Evolutionary conservation across 2,113 vertebrate genomes (phyloP), one percentile per base, ranked within the genome.

Genomic region (Leiothrix lutea): DNA sequence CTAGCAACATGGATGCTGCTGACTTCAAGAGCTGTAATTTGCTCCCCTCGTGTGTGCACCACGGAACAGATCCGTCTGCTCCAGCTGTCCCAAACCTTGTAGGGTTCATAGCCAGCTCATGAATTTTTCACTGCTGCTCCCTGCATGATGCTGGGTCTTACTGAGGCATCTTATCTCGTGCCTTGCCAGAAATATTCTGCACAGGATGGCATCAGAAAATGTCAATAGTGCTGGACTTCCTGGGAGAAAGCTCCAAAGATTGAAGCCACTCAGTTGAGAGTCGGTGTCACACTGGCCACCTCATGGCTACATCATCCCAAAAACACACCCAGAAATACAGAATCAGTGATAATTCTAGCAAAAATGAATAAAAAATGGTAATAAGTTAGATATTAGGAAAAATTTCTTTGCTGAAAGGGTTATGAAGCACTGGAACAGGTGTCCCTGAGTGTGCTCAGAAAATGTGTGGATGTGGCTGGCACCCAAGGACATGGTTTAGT

Each of bases 21-120:
- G 71, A 8, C 80, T 84, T 61, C 53, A 44, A 80, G 74, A 75
- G 75, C 62, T 62, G 66, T 8, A 47, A 56, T 91, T 86, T 71
- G 56, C 75, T 88, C 85, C 78, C 90, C 91, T 86, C 40, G 60
- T 2, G 8, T 58, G 19, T 6, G 48, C 29, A 56, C 25, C 51
- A 19, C 4, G 5, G 73, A 85, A 19, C 44, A 23, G 56, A 47
- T 56, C 86, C 3, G 0, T 12, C 74, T 33, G 66, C 66, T 81
- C 61, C 31, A 69, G 69, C 91, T 67, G 14, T 57, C 86, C 69
- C 71, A 74, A 20, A 67, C 8, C 0, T 31, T 45, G 65, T 23
- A 82, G 53, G 38, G 67, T 80, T 94, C 64, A 23, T n/a, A 15
- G n/a, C n/a, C 94, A 91, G 80, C 94, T 93, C 86, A 67, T 92